Evolutionary conservation across 2,888 invertebrate species (phyloP), one percentile per base, ranked within the genome.

Genomic region (Folsomia manolachei): DNA sequence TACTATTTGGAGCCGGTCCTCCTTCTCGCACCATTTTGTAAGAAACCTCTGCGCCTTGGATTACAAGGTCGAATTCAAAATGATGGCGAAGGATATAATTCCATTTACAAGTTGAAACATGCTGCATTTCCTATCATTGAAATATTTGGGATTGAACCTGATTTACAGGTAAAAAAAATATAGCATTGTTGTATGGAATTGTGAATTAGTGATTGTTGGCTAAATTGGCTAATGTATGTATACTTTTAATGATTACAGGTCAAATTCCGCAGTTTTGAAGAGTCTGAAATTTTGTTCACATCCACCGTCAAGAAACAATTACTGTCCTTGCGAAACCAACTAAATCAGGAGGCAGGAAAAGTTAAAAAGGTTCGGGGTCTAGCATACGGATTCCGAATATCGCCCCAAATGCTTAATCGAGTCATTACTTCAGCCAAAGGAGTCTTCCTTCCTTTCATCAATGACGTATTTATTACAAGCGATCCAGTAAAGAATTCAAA

Each of bases 391-490:
- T 87, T 93, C 69, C 87, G 95, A 77, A 94, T 98, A 0, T 95
- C 98, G 0, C 98, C 99, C 0, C 91, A 93, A 0, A 90, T 97
- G 83, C 92, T 94, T 0, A 97, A 96, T 84, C 88, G 99, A 80
- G 91, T 97, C 79, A 92, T 99, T 0, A 96, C 97, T 78, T 87
- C 94, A 2, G 93, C 97, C 1, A 97, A 98, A 85, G 92, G 93
- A 74, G 88, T 94, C 7, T 88, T 98, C 84, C 86, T 96, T 1
- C 91, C 95, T 74, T 97, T 94, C 83, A 84, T 99, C 18, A 94
- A 97, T 0, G 98, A 99, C 83, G 91, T 99, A 71, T 99, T 94
- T 83, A 94, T 99, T 78, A 91, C 93, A 82, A 93, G 94, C 0
- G 98, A 99, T 85, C 95, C 95, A 83, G 89, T 91, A 79, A 91